These are phyloP conservation scores for Dicrostonyx torquatus DNA, from an alignment of 2,797 vertebrate species.

Conservation along the genomic window DNA sequence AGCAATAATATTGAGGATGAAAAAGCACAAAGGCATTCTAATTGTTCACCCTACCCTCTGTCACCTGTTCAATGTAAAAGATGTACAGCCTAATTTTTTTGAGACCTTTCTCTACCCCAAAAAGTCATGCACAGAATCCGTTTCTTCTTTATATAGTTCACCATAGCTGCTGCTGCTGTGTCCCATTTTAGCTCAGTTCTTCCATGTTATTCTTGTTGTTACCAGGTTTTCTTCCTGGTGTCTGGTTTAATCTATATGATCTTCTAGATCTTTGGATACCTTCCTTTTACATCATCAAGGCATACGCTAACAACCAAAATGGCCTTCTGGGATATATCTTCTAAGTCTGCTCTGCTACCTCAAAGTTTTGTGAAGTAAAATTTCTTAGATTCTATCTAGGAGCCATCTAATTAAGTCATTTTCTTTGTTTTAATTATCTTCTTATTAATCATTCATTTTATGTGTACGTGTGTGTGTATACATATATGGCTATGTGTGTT, in stretches of 20 bases:
- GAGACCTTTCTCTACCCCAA: neutral
- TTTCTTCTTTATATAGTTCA: neutral
- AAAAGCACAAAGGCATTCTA: neutral
- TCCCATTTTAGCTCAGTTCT: neutral
- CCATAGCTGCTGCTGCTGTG: neutral
- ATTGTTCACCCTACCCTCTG: neutral
- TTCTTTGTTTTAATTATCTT: neutral
- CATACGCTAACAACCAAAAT: neutral
- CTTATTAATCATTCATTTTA: neutral
- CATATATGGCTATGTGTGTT: neutral
- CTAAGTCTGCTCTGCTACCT: neutral
- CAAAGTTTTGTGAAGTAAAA: neutral
- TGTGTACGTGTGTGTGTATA: neutral
- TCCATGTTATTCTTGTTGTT: neutral
- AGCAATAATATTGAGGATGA: neutral
- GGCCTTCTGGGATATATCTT: neutral
- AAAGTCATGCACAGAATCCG: neutral
- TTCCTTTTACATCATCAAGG: neutral
- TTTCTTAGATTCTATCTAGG: neutral
- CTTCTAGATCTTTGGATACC: neutral
- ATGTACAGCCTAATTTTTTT: neutral
- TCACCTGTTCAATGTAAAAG: neutral
- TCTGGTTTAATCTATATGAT: neutral
- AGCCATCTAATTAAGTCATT: neutral
- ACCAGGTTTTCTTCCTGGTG: neutral